Evolutionary conservation across 2,797 vertebrate species (phyloP).

Genomic region (Nannoperca obscura): DNA sequence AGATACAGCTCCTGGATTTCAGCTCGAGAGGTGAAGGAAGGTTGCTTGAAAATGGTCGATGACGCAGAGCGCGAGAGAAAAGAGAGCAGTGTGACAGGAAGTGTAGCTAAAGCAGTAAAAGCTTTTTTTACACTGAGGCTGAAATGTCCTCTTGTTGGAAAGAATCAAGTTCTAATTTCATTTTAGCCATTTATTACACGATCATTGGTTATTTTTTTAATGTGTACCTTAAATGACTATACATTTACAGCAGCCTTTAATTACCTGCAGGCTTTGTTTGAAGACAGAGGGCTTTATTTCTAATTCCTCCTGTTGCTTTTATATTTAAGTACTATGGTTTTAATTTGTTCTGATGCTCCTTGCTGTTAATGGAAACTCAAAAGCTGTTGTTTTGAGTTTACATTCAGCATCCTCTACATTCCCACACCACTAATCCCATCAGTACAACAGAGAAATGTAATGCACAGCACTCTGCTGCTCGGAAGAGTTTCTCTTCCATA

Average conservation of each 20-base stretch:
- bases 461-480: background rate
- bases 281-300: background rate
- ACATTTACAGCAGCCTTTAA: background rate
- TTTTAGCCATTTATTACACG: background rate
- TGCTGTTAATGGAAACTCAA: background rate
- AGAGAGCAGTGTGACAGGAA: background rate
- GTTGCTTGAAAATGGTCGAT: slow-evolving; percentile 27
- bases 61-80: background rate
- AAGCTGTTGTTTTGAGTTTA: background rate
- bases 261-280: background rate
- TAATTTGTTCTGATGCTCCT: background rate
- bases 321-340: background rate
- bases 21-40: slow-evolving; percentile 26
- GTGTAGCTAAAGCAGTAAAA: background rate
- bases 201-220: slow-evolving; percentile 1
- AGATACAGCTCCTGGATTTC: slow-evolving; percentile 36
- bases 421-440: background rate
- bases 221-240: background rate
- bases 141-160: background rate
- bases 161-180: slow-evolving; percentile 1
- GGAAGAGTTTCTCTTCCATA: background rate
- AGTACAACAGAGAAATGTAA: background rate
- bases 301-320: background rate
- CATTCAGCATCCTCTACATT: background rate
- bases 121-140: background rate